Conservation (phyloP, 1,140 invertebrate genomes). For the Berghia stephanieae region DNA sequence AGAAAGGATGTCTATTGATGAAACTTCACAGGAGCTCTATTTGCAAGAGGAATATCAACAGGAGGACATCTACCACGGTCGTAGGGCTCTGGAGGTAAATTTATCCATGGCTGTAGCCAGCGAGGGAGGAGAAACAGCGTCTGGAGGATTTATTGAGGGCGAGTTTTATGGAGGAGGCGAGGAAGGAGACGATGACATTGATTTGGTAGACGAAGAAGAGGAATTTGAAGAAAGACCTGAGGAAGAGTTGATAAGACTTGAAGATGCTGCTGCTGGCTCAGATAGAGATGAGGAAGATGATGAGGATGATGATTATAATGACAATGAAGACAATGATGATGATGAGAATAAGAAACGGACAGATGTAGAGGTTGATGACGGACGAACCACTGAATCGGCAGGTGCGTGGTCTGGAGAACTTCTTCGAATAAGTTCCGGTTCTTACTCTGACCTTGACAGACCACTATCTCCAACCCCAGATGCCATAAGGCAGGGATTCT, state of each 20-base stretch:
- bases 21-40: too few species aligned
- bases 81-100: too few species aligned
- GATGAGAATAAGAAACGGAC: neutral
- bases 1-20: too few species aligned
- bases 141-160: constrained; percentile 26
- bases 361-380: constrained; percentile 24
- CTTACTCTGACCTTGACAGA: constrained; percentile 56
- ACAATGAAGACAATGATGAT: constrained; percentile 27
- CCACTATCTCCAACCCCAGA: constrained; percentile 63
- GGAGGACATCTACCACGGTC: too few species aligned
- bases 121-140: constrained; percentile 8
- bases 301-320: neutral
- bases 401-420: neutral
- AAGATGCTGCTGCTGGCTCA: constrained; percentile 67
- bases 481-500: constrained; percentile 53
- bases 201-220: constrained; percentile 40
- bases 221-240: constrained; percentile 56
- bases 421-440: constrained; percentile 17
- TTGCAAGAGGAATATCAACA: too few species aligned
- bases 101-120: too few species aligned
- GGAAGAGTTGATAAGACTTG: constrained; percentile 59
- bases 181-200: constrained; percentile 37
- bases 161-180: constrained; percentile 27
- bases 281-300: constrained; percentile 62
- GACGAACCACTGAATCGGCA: too few species aligned